A percentile compares a stretch with the other conserved stretches of the same genome.
phyloP scores from a whole-genome alignment of 2,797 vertebrate species.

The Esox lucius region DNA sequence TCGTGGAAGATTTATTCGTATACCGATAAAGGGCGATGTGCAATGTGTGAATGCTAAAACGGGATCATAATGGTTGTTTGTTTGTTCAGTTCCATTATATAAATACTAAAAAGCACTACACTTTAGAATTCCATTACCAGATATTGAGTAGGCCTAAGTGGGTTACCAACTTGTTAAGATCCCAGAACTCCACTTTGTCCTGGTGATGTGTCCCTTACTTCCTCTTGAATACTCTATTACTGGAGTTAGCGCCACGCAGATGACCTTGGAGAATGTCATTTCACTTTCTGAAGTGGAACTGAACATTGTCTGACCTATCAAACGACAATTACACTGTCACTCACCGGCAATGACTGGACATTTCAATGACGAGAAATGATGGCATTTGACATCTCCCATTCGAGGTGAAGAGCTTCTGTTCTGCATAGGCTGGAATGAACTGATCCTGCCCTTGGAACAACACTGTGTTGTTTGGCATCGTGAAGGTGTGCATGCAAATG shows the following conservation, averaged over 20 bases:
- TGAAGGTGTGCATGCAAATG: conserved; percentile 39
- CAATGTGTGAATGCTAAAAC: not conserved
- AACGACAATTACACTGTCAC: not conserved
- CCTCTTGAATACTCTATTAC: not conserved
- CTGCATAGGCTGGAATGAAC: not conserved
- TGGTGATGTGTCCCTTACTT: not conserved
- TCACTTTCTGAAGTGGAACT: not conserved
- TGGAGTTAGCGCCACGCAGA: not conserved
- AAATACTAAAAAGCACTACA: conserved; percentile 7
- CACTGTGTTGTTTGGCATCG: conserved; percentile 10
- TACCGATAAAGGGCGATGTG: not conserved
- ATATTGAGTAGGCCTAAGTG: not conserved
- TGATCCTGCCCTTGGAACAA: not conserved
- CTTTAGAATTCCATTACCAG: not conserved
- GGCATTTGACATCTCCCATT: not conserved
- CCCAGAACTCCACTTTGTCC: not conserved
- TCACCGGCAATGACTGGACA: not conserved
- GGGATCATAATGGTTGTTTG: not conserved
- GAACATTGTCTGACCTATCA: not conserved
- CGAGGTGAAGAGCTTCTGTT: not conserved
- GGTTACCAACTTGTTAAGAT: not conserved
- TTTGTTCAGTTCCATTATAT: conserved; percentile 18
- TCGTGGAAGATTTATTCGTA: conserved; percentile 24
- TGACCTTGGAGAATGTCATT: not conserved
- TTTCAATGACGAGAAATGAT: not conserved